Conservation (phyloP, 2,888 invertebrate species). For the Morpho deidamia region DNA sequence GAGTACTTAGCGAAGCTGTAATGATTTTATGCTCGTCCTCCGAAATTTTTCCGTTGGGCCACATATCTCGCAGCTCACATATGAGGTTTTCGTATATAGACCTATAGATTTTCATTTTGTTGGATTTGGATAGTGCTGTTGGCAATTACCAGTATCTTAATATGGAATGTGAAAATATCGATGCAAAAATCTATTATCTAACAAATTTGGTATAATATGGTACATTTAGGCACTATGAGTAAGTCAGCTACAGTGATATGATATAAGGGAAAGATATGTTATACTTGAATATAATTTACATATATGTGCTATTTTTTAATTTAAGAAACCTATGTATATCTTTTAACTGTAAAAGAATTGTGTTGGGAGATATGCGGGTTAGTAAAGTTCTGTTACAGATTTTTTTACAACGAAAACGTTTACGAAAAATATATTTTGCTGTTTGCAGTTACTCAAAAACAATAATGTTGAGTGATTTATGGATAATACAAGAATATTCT, state of each 20-base stretch:
- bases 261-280: slow-evolving; percentile 36
- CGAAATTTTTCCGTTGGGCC: slow-evolving; percentile 43
- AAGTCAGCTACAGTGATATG: slow-evolving; percentile 90
- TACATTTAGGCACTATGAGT: slow-evolving; percentile 88
- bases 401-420: too few species aligned
- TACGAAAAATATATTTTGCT: too few species aligned
- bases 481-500: background rate
- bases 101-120: slow-evolving; percentile 49
- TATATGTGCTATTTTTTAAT: too few species aligned
- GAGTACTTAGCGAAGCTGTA: background rate
- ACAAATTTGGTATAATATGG: slow-evolving; percentile 74
- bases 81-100: slow-evolving; percentile 46
- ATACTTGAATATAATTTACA: too few species aligned
- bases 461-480: too few species aligned
- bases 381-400: too few species aligned
- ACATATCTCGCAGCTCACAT: slow-evolving; percentile 46
- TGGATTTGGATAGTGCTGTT: slow-evolving; percentile 51
- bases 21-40: slow-evolving; percentile 47
- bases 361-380: too few species aligned
- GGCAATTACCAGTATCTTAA: too few species aligned
- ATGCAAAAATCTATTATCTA: slow-evolving; percentile 62
- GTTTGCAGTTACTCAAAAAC: too few species aligned
- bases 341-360: too few species aligned
- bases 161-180: slow-evolving; percentile 60
- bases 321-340: too few species aligned